Base-by-base conservation (phyloP, 2,888 invertebrate species). In the Drosophila birchii region DNA sequence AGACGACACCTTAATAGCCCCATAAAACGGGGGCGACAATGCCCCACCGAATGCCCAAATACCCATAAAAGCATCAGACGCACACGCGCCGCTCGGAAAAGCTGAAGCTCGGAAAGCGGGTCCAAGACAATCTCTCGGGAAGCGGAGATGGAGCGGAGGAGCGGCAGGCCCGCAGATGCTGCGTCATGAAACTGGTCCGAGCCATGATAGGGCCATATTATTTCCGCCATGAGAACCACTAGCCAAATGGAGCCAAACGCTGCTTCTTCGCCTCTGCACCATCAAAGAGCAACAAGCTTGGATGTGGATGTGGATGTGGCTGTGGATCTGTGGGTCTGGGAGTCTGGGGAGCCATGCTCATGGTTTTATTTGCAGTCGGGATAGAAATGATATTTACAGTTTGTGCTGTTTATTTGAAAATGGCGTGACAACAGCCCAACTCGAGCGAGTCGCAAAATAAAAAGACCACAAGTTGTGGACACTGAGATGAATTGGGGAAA, bases 191-290 rank as follows among this genome's bases (percentile, higher is more conserved):
- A 61, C 63, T 64, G 69, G 67, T 39, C 67, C 38, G 16, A 45
- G 38, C 32, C 89, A 79, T 78, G 78, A 81, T 75, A 69, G 84
- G 74, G 77, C 61, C 78, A 73, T 75, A 75, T 82, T 83, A 86
- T 88, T 79, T 78, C 74, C 83, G 88, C 73, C 89, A 76, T 51
- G 89, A 79, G 86, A 80, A 72, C 83, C 73, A 78, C 88, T 73
- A 74, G 67, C 38, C 34, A 61, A 68, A 51, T 45, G 68, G 44
- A 45, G 45, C 47, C 58, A 51, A 54, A 20, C 43, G 47, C 54
- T 23, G 1, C 51, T 32, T 16, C 54, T 32, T 29, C 47, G 47
- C n/a, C 60, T 49, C 45, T 36, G n/a, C 36, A 51, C 55, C 36
- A 43, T 18, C 69, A 39, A 43, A 58, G 44, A 54, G 54, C 45